Base-by-base conservation (phyloP, 2,797 vertebrate genomes). In the Anguilla megastoma region DNA sequence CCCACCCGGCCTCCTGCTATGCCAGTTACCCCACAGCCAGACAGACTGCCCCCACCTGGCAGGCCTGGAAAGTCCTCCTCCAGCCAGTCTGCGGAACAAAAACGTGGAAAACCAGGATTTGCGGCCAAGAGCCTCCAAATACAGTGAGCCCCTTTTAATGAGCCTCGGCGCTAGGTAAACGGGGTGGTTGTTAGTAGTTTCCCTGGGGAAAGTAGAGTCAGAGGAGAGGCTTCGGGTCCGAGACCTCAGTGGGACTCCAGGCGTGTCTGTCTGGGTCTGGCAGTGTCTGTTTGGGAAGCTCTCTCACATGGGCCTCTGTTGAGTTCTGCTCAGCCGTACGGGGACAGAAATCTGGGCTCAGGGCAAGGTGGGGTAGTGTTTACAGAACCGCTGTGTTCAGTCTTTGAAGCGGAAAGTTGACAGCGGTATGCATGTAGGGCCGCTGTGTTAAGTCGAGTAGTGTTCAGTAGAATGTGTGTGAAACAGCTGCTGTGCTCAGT, bases 71-170 rank as follows among this genome's bases (percentile, higher is more conserved):
- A 82, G 79, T 50, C 79, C 1, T 48, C 79, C 79, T 76, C 14
- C 71, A 21, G 30, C 16, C 71, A 24, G 79, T 50, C 79, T 50
- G 50, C 10, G 50, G 79, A 45, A 45, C 8, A n/a, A 45, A 82
- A 1, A 24, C 9, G 1, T 82, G 79, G 41, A 82, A 82, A 82
- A 82, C 21, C 41, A n/a, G 79, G 79, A 82, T 50, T 21, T 18
- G 79, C 21, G 3, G 79, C 79, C 79, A 50, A 50, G 79, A n/a
- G 41, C 8, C 79, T 50, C 18, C 18, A 24, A 48, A 24, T 50
- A 82, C 79, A 82, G 79, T 82, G 79, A 82, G 79, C 79, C 45
- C 79, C 79, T 82, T 48, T 82, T 48, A n/a, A 12, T n/a, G 10
- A 24, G 45, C 21, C 79, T 50, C 79, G 36, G 9, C 41, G 6